Percentiles rank a stretch among this genome's conserved stretches.
Evolutionary conservation across 2,113 vertebrate species (phyloP).

Genomic region (Hylia prasina): DNA sequence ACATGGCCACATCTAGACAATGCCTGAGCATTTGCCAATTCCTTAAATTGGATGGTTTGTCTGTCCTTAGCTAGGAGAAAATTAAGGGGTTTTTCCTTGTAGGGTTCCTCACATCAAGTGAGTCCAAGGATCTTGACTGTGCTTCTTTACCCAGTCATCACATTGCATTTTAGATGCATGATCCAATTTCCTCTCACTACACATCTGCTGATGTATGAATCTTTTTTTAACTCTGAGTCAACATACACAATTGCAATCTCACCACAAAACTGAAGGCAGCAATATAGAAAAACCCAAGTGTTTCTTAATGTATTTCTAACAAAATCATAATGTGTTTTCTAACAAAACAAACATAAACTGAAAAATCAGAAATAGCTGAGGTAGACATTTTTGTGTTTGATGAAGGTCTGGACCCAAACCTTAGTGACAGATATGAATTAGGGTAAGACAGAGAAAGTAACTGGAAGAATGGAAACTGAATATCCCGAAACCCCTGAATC

Average conservation of each 20-base stretch:
- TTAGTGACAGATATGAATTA: background rate
- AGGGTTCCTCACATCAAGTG: background rate
- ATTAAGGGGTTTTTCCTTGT: background rate
- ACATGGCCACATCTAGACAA: background rate
- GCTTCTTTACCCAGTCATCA: background rate
- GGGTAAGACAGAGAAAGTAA: background rate
- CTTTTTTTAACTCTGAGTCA: background rate
- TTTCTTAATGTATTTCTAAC: background rate
- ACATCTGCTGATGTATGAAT: background rate
- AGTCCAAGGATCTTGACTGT: background rate
- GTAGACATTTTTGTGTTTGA: background rate
- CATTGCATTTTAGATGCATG: background rate
- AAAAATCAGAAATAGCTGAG: background rate
- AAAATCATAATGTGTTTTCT: background rate
- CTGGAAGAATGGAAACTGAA: background rate
- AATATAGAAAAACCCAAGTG: background rate
- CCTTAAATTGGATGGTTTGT: background rate
- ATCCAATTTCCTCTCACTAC: background rate
- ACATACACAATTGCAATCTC: background rate
- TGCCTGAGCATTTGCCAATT: background rate
- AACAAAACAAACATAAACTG: background rate
- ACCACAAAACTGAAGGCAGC: background rate
- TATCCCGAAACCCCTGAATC: background rate
- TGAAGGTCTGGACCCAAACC: background rate
- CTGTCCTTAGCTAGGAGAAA: background rate